Conservation (phyloP, 2,113 vertebrate species). For the Gallinago media region DNA sequence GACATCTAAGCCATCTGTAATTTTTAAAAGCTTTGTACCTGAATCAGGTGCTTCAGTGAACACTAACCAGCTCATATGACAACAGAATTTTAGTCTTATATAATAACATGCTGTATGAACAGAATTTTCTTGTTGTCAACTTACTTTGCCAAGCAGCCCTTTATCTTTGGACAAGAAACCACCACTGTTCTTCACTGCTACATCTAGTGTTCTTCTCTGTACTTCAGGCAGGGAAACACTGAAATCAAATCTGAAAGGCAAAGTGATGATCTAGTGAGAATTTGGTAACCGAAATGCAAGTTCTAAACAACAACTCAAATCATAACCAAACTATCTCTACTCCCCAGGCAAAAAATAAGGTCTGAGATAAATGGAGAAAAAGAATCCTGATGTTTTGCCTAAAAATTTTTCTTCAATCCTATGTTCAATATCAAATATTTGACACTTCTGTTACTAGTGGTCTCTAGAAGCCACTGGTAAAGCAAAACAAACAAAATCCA, state of each 20-base stretch:
- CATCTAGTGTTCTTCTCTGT: conserved; percentile 90
- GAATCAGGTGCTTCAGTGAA: neutral
- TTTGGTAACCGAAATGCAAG: neutral
- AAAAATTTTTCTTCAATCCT: neutral
- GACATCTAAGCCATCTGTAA: neutral
- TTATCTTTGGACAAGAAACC: conserved; percentile 95
- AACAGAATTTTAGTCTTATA: neutral
- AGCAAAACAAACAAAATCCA: neutral
- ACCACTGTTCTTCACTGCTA: conserved; percentile 96
- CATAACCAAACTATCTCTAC: neutral
- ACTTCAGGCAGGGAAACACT: conserved; percentile 90
- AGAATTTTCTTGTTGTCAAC: neutral
- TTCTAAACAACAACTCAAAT: neutral
- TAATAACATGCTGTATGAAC: neutral
- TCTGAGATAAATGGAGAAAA: neutral
- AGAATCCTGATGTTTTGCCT: neutral
- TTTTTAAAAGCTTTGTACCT: neutral
- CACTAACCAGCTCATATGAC: neutral
- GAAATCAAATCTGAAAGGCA: conserved; percentile 88
- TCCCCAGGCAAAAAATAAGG: neutral
- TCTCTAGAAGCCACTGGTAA: neutral
- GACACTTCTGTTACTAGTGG: neutral
- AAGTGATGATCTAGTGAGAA: neutral
- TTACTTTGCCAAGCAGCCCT: conserved; percentile 95
- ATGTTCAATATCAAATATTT: neutral